Evolutionary conservation across 2,113 vertebrate species (phyloP).

Genomic region (Callopanchax toddi): DNA sequence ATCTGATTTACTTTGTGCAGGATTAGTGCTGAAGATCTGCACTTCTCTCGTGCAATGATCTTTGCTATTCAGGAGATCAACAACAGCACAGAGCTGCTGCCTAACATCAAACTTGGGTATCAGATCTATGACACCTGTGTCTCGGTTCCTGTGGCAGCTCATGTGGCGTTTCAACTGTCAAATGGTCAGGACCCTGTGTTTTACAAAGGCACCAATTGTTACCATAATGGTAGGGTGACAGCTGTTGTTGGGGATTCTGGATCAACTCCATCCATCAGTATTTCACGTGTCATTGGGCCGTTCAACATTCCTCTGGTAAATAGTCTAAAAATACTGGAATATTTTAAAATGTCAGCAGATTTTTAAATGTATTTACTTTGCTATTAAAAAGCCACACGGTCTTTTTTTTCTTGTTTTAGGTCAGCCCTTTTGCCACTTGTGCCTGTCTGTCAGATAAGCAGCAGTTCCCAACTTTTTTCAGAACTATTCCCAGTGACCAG

Average conservation of each 20-base stretch:
- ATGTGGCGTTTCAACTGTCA: background rate
- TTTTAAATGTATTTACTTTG: too few relatives aligned
- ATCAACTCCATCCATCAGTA: background rate
- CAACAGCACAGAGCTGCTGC: constrained; percentile 69
- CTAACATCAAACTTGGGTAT: constrained; percentile 70
- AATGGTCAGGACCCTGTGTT: constrained; percentile 14
- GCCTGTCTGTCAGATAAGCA: too few relatives aligned
- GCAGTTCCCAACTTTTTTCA: too few relatives aligned
- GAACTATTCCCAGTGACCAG: too few relatives aligned
- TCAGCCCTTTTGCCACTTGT: constrained; percentile 78
- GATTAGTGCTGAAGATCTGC: constrained; percentile 69
- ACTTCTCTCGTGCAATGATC: constrained; percentile 66
- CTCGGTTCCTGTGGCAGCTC: constrained; percentile 34
- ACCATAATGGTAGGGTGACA: constrained; percentile 21
- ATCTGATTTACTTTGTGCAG: constrained; percentile 31
- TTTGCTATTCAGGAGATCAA: constrained; percentile 78
- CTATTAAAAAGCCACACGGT: too few relatives aligned
- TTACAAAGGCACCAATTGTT: constrained; percentile 40
- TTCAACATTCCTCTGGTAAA: constrained; percentile 70
- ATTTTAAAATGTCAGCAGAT: too few relatives aligned
- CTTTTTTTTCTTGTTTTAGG: constrained; percentile 41
- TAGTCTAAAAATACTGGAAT: background rate
- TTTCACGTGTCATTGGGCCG: background rate
- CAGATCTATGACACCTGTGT: constrained; percentile 73
- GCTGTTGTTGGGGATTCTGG: background rate